Evolutionary conservation across 2,888 invertebrate genomes (phyloP).

Genomic region (Caenorhabditis wallacei): DNA sequence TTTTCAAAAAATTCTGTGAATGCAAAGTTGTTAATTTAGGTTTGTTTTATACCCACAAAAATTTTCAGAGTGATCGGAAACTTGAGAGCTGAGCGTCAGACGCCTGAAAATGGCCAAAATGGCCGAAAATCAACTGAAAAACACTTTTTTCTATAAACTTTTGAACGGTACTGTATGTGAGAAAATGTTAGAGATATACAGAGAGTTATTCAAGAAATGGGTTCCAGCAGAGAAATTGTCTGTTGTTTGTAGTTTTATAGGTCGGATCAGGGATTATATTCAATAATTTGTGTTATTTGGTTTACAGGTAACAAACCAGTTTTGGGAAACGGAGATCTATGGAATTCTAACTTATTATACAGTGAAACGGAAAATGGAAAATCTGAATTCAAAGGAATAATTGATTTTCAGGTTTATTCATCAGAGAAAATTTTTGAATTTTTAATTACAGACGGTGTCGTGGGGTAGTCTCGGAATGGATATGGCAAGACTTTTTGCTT

Average conservation of each 20-base stretch:
- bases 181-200: background rate
- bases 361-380: background rate
- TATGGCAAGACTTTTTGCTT: slow-evolving; percentile 7
- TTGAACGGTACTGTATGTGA: no score
- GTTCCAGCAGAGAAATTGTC: background rate
- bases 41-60: no score
- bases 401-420: slow-evolving; percentile 1
- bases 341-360: slow-evolving; percentile 17
- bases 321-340: slow-evolving; percentile 19
- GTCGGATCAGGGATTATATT: background rate
- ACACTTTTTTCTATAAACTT: no score
- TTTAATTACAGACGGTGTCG: slow-evolving; percentile 1
- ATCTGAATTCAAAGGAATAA: background rate
- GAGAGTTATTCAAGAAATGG: background rate
- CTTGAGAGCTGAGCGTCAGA: no score
- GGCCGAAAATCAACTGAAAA: no score
- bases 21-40: no score
- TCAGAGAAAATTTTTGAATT: background rate
- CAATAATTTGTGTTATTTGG: background rate
- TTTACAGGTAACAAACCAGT: slow-evolving; percentile 16
- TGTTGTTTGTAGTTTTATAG: background rate
- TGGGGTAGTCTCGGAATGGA: slow-evolving; percentile 14
- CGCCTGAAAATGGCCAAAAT: no score
- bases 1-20: no score
- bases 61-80: no score